Evolutionary conservation across 2,797 vertebrate species (phyloP).

Genomic region (Halcyon smyrnensis): DNA sequence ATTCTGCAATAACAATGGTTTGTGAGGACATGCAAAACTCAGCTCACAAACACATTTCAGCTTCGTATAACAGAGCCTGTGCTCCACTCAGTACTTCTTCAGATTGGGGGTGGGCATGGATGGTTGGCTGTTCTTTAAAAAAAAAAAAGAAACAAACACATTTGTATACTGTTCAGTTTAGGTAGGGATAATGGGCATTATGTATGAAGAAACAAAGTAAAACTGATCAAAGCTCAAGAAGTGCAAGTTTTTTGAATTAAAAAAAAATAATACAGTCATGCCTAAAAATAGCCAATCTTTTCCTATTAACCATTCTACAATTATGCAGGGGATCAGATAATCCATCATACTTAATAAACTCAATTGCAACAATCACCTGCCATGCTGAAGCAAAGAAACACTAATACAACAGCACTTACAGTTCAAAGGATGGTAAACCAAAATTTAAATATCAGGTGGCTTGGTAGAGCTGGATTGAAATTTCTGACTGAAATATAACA

Average conservation of each 20-base stretch:
- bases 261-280: background rate
- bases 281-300: background rate
- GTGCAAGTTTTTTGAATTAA: background rate
- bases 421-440: background rate
- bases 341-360: background rate
- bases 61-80: background rate
- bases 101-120: background rate
- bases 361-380: background rate
- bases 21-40: background rate
- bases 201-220: background rate
- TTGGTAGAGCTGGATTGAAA: background rate
- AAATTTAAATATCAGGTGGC: background rate
- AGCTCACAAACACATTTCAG: background rate
- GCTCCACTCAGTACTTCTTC: background rate
- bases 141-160: too few species aligned
- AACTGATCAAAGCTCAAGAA: background rate
- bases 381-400: background rate
- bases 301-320: background rate
- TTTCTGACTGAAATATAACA: background rate
- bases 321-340: background rate
- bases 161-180: background rate
- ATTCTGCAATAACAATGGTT: slow-evolving; percentile 23
- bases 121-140: background rate
- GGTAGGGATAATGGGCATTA: background rate
- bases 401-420: background rate